A percentile compares a stretch with the other conserved stretches of the same genome.
Evolutionary conservation across 1,140 invertebrate genomes (phyloP).

Genomic region (Whitmania pigra): DNA sequence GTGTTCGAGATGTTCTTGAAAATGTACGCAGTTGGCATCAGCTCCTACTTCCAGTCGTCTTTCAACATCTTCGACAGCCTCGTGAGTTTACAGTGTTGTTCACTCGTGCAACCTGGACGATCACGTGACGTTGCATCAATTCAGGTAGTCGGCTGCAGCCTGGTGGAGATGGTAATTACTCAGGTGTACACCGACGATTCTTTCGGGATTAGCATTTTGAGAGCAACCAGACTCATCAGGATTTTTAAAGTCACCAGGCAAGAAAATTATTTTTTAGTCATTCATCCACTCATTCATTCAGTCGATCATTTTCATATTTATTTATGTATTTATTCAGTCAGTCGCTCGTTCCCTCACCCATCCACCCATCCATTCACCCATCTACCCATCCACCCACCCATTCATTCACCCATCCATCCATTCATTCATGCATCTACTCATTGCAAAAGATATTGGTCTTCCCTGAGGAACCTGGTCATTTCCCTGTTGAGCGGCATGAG

Average conservation of each 20-base stretch:
- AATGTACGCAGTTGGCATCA: constrained; percentile 91
- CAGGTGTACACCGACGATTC: constrained; percentile 80
- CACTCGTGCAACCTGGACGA: not conserved
- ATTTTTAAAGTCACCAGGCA: constrained; percentile 89
- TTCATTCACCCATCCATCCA: not conserved
- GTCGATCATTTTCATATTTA: not conserved
- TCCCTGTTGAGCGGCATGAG: constrained; percentile 98
- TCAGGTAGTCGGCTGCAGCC: constrained; percentile 77
- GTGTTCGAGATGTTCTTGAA: constrained; percentile 98
- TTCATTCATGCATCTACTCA: not conserved
- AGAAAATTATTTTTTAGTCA: not conserved
- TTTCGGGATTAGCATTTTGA: constrained; percentile 94
- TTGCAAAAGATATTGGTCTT: constrained; percentile 87
- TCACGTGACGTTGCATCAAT: not conserved
- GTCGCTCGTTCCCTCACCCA: not conserved
- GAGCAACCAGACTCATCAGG: constrained; percentile 88
- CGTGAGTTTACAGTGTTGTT: constrained; percentile 42
- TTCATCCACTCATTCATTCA: not conserved
- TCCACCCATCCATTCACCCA: not conserved
- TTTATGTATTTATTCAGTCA: not conserved
- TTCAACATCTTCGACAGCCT: constrained; percentile 96
- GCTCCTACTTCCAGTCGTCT: constrained; percentile 95
- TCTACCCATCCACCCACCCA: not conserved
- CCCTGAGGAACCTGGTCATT: constrained; percentile 91
- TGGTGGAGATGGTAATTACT: constrained; percentile 98